These are phyloP conservation scores for Lontra canadensis DNA, from an alignment of 2,113 vertebrate species.

Conservation along the genomic window DNA sequence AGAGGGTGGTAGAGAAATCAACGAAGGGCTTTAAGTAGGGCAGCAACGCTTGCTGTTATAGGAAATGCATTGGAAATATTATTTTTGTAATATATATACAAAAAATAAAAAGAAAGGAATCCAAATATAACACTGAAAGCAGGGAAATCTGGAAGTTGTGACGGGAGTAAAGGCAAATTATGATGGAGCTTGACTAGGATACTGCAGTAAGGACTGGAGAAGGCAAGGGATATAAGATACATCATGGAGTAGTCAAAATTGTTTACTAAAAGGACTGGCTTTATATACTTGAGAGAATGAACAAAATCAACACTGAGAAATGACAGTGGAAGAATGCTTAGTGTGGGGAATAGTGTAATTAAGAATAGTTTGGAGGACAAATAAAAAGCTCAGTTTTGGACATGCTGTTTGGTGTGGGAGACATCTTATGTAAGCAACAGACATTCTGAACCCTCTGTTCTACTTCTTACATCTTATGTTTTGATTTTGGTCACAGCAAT, in stretches of 20 bases:
- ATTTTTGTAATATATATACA: too few species aligned
- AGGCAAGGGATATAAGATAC: neutral
- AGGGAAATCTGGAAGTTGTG: neutral
- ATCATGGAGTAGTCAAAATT: neutral
- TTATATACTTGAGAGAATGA: neutral
- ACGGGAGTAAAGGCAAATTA: neutral
- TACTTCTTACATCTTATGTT: neutral
- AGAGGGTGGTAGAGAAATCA: neutral
- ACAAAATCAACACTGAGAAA: neutral
- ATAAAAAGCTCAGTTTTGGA: neutral
- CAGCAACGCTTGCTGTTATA: neutral
- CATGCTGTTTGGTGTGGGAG: neutral
- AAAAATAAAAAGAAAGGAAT: too few species aligned
- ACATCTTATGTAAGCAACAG: neutral
- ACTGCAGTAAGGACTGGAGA: neutral
- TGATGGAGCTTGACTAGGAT: neutral
- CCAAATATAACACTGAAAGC: too few species aligned
- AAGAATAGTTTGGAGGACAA: neutral
- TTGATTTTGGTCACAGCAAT: slow-evolving; percentile 17
- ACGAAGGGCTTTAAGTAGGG: neutral
- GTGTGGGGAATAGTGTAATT: neutral
- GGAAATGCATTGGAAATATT: neutral
- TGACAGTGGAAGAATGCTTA: neutral
- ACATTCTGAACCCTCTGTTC: neutral
- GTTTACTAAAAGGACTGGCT: neutral